Conservation (phyloP, 2,888 invertebrate species). For the Hetaerina titia region DNA sequence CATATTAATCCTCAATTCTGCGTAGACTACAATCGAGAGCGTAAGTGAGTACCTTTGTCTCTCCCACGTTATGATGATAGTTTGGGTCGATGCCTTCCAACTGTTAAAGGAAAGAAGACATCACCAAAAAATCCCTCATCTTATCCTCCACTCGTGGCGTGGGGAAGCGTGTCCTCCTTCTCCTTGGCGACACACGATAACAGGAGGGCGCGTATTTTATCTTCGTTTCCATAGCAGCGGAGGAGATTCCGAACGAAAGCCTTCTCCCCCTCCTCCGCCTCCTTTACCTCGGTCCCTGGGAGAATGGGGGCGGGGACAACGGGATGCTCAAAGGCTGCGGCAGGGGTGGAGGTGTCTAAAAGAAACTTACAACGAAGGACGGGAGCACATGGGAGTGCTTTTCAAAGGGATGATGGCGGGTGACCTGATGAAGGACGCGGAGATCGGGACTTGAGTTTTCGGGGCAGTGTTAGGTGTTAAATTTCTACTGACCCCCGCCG, state of each 20-base stretch:
- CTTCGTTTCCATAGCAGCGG: slow-evolving; percentile 31
- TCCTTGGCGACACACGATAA: neutral
- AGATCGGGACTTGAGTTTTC: neutral
- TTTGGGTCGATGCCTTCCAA: too few species aligned
- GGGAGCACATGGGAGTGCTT: neutral
- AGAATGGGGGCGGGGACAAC: neutral
- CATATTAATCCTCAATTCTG: too few species aligned
- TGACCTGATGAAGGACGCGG: neutral
- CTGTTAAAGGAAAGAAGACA: too few species aligned
- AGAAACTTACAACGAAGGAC: neutral
- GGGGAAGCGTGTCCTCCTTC: neutral
- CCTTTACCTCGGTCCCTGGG: too few species aligned
- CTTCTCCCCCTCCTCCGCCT: neutral
- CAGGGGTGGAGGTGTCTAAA: neutral
- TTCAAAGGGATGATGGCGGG: neutral
- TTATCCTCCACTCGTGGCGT: too few species aligned
- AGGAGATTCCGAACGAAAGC: neutral
- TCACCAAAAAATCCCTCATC: too few species aligned
- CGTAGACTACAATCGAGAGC: too few species aligned
- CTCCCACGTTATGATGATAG: too few species aligned
- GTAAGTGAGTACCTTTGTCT: too few species aligned
- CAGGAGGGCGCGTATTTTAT: neutral
- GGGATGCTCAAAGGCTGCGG: too few species aligned
- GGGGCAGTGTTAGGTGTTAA: too few species aligned
- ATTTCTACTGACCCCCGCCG: neutral